phyloP scores from a whole-genome alignment of 2,113 vertebrate species.

The Sylvilagus bachmani region DNA sequence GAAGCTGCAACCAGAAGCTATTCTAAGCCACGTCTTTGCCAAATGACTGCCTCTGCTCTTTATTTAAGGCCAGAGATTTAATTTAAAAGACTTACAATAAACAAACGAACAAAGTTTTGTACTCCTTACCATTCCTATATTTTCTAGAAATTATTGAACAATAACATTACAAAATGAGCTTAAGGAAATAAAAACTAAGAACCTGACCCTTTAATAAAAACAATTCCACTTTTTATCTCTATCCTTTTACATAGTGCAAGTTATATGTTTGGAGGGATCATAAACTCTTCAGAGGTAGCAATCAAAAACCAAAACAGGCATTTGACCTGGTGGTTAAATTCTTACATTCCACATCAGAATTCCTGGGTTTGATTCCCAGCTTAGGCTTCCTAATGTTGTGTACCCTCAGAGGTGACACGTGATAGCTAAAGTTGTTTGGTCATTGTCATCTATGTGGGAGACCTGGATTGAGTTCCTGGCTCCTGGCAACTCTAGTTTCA shows the following conservation, averaged over 20 bases:
- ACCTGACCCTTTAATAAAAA: background rate
- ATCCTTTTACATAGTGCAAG: background rate
- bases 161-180: background rate
- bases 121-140: background rate
- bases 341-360: no score
- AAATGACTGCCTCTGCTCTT: no score
- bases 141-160: constrained; percentile 23
- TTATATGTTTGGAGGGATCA: background rate
- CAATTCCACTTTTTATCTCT: background rate
- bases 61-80: background rate
- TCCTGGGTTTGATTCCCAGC: no score
- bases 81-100: background rate
- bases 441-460: no score
- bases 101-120: background rate
- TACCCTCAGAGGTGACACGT: no score
- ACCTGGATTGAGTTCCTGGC: no score
- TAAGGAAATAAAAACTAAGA: background rate
- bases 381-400: no score
- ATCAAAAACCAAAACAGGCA: background rate
- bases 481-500: background rate
- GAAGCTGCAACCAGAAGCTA: no score
- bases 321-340: no score
- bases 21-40: no score
- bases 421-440: no score
- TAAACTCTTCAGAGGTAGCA: background rate